Conservation (phyloP, 2,797 vertebrate genomes). For the Momotus momota region DNA sequence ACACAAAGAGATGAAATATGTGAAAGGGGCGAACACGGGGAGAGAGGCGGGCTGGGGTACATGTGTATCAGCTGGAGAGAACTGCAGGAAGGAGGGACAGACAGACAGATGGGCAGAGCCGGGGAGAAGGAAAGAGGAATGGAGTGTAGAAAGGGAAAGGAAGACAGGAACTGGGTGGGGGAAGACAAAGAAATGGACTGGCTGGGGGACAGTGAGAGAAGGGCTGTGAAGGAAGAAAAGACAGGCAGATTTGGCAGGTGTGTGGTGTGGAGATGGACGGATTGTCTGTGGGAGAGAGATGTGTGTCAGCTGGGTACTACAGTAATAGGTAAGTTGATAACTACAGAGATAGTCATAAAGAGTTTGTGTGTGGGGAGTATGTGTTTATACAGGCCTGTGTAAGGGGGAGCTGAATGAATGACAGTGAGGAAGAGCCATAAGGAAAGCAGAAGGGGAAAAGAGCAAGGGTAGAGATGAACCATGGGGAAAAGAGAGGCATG, state of each 20-base stretch:
- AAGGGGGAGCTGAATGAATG: not conserved
- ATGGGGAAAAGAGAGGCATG: not conserved
- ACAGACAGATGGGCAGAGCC: not conserved
- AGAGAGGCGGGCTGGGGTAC: not conserved
- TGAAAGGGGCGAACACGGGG: not conserved
- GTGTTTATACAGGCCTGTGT: not conserved
- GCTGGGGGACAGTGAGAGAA: not conserved
- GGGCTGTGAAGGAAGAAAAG: not conserved
- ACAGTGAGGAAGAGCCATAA: not conserved
- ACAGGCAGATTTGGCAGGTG: not conserved
- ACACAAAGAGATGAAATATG: not conserved
- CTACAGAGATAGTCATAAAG: not conserved
- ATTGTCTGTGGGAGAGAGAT: not conserved
- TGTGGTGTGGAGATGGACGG: not conserved
- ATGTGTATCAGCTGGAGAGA: not conserved
- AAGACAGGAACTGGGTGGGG: not conserved
- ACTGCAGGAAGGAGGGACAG: not conserved
- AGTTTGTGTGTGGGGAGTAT: not conserved
- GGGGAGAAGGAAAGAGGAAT: not conserved
- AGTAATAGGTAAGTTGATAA: not conserved
- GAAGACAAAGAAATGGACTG: not conserved
- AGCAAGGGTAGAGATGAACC: not conserved
- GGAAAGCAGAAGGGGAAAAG: not conserved
- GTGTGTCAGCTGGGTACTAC: not conserved
- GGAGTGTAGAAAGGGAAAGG: not conserved